Conservation (phyloP, 2,888 invertebrate genomes). For the Eupithecia exiguata region DNA sequence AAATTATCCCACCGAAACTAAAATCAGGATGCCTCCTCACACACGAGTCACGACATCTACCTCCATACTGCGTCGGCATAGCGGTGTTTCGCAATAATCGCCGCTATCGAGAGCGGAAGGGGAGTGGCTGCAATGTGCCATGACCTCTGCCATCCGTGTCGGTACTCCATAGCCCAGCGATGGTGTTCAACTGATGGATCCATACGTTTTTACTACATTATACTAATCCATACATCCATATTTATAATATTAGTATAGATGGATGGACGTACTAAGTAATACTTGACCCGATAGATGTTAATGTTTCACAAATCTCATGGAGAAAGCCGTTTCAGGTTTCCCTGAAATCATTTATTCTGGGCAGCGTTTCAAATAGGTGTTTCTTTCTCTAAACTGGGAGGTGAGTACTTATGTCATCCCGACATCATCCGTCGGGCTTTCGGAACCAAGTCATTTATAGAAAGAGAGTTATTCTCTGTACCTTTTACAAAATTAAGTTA, state of each 20-base stretch:
- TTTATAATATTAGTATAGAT: too few relatives aligned
- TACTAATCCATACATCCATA: too few relatives aligned
- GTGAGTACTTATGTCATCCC: too few relatives aligned
- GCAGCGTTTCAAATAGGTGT: too few relatives aligned
- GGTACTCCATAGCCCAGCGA: not conserved
- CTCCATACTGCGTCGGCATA: not conserved
- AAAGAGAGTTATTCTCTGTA: not conserved
- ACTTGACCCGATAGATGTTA: too few relatives aligned
- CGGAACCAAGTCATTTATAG: not conserved
- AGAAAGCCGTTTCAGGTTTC: too few relatives aligned
- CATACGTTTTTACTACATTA: not conserved
- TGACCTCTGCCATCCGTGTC: not conserved
- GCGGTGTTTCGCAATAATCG: conserved; percentile 10
- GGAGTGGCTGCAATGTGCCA: conserved; percentile 4
- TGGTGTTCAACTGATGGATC: not conserved
- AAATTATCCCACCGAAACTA: not conserved
- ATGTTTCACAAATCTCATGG: too few relatives aligned
- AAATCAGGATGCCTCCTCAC: not conserved
- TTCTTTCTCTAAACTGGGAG: too few relatives aligned
- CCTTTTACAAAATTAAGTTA: not conserved
- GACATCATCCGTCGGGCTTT: too few relatives aligned
- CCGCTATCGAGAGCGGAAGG: not conserved
- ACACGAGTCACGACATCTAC: not conserved
- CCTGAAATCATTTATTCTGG: too few relatives aligned
- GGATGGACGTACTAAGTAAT: too few relatives aligned